phyloP scores from a whole-genome alignment of 2,113 vertebrate species.

The Aptenodytes patagonicus region DNA sequence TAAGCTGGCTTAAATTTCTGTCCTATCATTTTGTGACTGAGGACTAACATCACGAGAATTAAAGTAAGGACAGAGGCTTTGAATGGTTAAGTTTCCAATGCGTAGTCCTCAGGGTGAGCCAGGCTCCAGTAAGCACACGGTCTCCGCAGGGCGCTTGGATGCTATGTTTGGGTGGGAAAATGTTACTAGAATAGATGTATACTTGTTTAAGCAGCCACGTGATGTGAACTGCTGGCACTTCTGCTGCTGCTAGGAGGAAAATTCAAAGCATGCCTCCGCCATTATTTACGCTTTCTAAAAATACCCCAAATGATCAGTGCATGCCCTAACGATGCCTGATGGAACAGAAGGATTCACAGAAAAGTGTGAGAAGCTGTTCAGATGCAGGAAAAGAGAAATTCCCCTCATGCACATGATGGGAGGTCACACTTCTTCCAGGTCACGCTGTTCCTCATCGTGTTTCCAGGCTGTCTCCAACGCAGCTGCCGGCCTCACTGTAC shows the following conservation, averaged over 20 bases:
- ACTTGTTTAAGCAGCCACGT: neutral
- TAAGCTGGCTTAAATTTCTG: neutral
- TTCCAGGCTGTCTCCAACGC: neutral
- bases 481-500: neutral
- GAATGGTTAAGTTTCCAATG: neutral
- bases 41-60: neutral
- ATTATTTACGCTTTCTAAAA: neutral
- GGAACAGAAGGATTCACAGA: neutral
- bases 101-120: neutral
- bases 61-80: neutral
- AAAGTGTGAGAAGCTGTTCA: neutral
- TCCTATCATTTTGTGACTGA: too few relatives aligned
- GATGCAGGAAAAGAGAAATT: neutral
- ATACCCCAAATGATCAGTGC: neutral
- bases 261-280: neutral
- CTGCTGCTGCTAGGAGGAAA: neutral
- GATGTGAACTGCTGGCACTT: neutral
- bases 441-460: neutral
- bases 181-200: constrained; percentile 22
- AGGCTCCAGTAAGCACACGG: neutral
- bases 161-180: constrained; percentile 49
- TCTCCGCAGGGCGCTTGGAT: neutral
- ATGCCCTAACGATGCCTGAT: accelerated
- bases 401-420: accelerated
- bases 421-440: neutral